A percentile compares a stretch with the other conserved stretches of the same genome.
Conservation (phyloP, 92 coral and sea anemone species). For the Paragorgia papillata region DNA sequence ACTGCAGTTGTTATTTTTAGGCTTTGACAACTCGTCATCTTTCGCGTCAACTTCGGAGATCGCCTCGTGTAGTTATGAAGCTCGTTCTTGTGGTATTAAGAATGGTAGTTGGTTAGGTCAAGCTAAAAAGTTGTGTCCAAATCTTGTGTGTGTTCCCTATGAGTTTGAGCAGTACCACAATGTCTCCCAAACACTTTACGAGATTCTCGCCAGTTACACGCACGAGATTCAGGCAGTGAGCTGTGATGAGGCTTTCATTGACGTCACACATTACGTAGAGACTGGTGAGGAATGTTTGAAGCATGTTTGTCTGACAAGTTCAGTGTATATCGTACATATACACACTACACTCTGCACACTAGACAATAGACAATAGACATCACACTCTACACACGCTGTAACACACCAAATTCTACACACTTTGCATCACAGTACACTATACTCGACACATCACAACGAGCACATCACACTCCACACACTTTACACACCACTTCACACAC, state of each 20-base stretch:
- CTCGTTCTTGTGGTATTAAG: slow-evolving; percentile 80
- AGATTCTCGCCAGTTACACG: slow-evolving; percentile 78
- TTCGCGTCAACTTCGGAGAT: slow-evolving; percentile 93
- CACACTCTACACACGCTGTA: too few species aligned
- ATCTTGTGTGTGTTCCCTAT: slow-evolving; percentile 89
- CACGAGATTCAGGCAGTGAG: slow-evolving; percentile 98
- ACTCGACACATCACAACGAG: too few species aligned
- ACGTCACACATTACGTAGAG: slow-evolving; percentile 69
- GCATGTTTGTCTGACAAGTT: background rate
- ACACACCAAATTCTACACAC: too few species aligned
- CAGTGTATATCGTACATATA: background rate
- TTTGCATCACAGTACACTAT: too few species aligned
- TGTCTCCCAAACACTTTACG: slow-evolving; percentile 88
- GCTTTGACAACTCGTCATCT: slow-evolving; percentile 32
- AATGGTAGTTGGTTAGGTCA: slow-evolving; percentile 91
- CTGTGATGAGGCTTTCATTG: slow-evolving; percentile 96
- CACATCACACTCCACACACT: too few species aligned
- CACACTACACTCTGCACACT: too few species aligned
- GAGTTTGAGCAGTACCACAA: slow-evolving; percentile 79
- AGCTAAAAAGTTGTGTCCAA: slow-evolving; percentile 90
- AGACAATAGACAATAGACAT: too few species aligned
- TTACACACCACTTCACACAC: too few species aligned
- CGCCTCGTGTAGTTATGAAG: slow-evolving; percentile 98
- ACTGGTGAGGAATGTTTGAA: slow-evolving; percentile 40
- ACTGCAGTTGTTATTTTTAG: too few species aligned